Evolutionary conservation across 2,113 vertebrate species (phyloP), one percentile per base, ranked within the genome.

Genomic region (Pelecanoides urinatrix): DNA sequence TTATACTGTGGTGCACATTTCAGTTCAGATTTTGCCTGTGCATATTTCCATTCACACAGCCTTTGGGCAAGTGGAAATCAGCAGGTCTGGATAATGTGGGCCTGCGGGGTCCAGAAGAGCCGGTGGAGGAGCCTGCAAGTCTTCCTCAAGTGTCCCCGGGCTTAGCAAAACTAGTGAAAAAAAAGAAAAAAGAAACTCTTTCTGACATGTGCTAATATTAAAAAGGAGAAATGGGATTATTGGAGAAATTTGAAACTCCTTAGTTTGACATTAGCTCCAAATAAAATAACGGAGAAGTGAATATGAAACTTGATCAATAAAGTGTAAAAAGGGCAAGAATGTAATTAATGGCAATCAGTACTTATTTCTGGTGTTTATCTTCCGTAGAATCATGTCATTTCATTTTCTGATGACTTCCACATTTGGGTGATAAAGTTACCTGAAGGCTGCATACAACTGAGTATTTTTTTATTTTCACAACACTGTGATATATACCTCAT

Each of bases 231-330:
- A 80, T 73, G 34, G 53, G 16, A 56, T 65, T 42, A 32, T 13
- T 18, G 47, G 70, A 52, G 94, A 89, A 96, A 96, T n/a, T 7
- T 23, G 90, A 93, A 72, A 50, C 63, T 13, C 63, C 53, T 80
- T 34, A 2, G 25, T 66, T 73, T 84, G 73, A 30, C 81, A 61
- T 77, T 34, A 42, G 36, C 49, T 73, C 79, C 36, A 32, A 70
- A 76, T 70, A 32, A 40, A 70, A 50, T 32, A 38, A 91, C 8
- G 68, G 56, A 59, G 76, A 73, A 77, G 68, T 15, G 68, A 94
- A 91, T 38, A 68, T 66, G 90, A 95, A 84, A 87, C 88, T 38
- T 91, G 88, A 93, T 96, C 94, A 87, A 95, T 94, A 91, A 67
- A 32, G 36, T 47, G n/a, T 32, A 68, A 52, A 89, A 76, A 73